These are phyloP conservation scores for Drosophila basisetae DNA, from an alignment of 2,888 invertebrate genomes.

Conservation along the genomic window DNA sequence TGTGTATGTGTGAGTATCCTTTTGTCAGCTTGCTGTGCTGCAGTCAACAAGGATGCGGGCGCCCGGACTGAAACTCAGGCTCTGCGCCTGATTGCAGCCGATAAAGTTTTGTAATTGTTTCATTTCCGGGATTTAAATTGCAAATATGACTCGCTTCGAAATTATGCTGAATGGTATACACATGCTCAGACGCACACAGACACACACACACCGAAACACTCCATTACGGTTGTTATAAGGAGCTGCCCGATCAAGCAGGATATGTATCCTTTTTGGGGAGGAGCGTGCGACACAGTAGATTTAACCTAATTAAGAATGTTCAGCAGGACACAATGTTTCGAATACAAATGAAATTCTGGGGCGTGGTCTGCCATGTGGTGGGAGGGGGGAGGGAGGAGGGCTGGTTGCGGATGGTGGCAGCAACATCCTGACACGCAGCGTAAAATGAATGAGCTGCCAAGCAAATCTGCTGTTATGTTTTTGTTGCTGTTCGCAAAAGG, in stretches of 20 bases:
- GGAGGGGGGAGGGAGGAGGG: not conserved
- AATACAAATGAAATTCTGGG: constrained; percentile 81
- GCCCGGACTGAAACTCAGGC: constrained; percentile 10
- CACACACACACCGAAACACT: constrained; percentile 8
- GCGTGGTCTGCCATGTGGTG: constrained; percentile 12
- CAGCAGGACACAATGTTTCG: constrained; percentile 83
- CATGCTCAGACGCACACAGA: constrained; percentile 10
- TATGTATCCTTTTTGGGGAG: constrained; percentile 47
- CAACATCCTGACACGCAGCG: constrained; percentile 63
- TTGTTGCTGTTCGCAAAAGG: constrained; percentile 66
- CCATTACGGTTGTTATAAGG: not conserved
- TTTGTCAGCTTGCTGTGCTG: constrained; percentile 9
- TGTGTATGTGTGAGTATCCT: not conserved
- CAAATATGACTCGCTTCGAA: constrained; percentile 80
- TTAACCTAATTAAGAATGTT: constrained; percentile 85
- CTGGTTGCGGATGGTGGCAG: constrained; percentile 9
- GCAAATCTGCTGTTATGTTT: constrained; percentile 77
- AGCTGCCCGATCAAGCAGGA: constrained; percentile 34
- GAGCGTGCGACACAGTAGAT: constrained; percentile 79
- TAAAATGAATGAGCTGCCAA: constrained; percentile 79
- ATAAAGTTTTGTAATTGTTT: constrained; percentile 83
- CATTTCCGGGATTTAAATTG: constrained; percentile 83
- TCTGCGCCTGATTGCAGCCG: constrained; percentile 66
- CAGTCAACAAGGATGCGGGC: constrained; percentile 36
- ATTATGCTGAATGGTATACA: constrained; percentile 67